phyloP scores from a whole-genome alignment of 2,888 invertebrate genomes.

The Lapara coniferarum region DNA sequence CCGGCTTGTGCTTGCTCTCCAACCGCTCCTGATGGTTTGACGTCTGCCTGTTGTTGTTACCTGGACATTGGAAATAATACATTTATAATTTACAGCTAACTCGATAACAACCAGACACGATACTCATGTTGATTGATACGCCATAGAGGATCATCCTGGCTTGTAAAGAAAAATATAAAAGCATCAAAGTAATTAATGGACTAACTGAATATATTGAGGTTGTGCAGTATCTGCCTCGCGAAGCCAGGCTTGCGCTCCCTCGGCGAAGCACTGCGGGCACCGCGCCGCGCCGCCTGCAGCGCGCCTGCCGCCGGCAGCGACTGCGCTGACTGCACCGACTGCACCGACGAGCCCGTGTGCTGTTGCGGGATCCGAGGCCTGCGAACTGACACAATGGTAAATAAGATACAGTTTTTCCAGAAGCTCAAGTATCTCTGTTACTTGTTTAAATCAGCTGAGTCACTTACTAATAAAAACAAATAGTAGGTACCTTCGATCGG shows the following conservation, averaged over 20 bases:
- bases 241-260: slow-evolving; percentile 78
- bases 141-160: no score
- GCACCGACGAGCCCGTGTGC: slow-evolving; percentile 76
- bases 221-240: slow-evolving; percentile 90
- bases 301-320: slow-evolving; percentile 40
- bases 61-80: slow-evolving; percentile 41
- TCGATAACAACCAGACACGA: no score
- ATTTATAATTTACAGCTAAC: no score
- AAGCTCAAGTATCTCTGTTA: no score
- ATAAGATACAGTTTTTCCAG: no score
- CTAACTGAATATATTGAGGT: slow-evolving; percentile 91
- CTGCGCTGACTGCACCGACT: slow-evolving; percentile 57
- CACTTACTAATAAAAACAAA: no score
- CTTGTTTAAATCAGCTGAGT: no score
- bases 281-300: slow-evolving; percentile 34
- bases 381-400: slow-evolving; percentile 46
- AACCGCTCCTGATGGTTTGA: slow-evolving; percentile 17
- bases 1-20: slow-evolving; percentile 29
- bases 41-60: slow-evolving; percentile 62
- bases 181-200: slow-evolving; percentile 23
- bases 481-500: not conserved
- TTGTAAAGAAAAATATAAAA: no score
- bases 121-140: no score
- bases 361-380: slow-evolving; percentile 71
- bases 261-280: slow-evolving; percentile 61